A percentile compares a stretch with the other conserved stretches of the same genome.
These are phyloP conservation scores for Tragulus kanchil DNA, from an alignment of 2,113 vertebrate genomes.

Conservation along the genomic window DNA sequence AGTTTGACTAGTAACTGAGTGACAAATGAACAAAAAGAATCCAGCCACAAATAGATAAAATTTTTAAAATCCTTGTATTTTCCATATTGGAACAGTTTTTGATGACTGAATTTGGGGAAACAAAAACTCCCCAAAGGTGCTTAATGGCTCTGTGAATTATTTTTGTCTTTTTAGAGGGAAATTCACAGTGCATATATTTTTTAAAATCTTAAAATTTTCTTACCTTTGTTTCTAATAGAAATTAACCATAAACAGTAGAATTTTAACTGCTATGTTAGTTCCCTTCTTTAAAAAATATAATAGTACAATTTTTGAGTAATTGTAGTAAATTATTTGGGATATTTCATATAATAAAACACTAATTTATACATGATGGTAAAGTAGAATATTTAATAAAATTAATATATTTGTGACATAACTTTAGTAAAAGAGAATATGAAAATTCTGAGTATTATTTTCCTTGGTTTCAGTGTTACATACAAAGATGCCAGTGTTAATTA, in stretches of 20 bases:
- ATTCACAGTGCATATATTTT: neutral
- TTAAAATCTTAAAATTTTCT: neutral
- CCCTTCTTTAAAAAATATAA: neutral
- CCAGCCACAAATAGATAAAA: neutral
- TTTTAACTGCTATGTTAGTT: neutral
- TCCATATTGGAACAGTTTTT: neutral
- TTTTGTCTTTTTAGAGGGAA: neutral
- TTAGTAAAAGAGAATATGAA: neutral
- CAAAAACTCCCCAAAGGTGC: neutral
- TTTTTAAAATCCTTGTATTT: neutral
- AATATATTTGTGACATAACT: neutral
- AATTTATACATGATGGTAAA: neutral
- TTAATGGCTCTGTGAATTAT: neutral
- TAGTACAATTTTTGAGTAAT: neutral
- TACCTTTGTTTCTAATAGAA: neutral
- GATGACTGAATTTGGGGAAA: neutral
- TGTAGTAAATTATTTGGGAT: neutral
- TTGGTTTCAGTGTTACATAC: neutral
- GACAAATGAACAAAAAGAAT: neutral
- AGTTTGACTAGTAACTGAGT: neutral
- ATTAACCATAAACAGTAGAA: neutral
- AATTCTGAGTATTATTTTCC: neutral
- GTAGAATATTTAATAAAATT: neutral
- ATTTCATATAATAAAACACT: neutral
- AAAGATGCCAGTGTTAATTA: neutral